These are phyloP conservation scores for Panurus biarmicus DNA, from an alignment of 2,113 vertebrate genomes.

Conservation along the genomic window DNA sequence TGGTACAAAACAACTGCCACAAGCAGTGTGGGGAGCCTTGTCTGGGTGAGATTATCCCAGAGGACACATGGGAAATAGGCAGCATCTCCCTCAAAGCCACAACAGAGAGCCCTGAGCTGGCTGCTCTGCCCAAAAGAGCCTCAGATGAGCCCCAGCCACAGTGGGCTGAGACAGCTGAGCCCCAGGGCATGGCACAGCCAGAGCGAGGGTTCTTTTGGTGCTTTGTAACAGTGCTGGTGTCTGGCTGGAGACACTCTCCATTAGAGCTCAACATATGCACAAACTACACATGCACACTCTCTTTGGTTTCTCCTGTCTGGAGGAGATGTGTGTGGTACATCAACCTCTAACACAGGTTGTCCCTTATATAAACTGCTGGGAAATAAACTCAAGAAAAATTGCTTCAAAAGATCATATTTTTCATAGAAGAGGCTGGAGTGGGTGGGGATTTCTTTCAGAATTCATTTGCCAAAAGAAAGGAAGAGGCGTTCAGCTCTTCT, in stretches of 20 bases:
- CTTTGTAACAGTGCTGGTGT: neutral
- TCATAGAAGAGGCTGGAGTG: neutral
- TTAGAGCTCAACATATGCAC: rapidly evolving
- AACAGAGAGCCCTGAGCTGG: slow-evolving; percentile 10
- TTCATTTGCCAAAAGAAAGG: neutral
- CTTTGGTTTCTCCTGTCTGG: neutral
- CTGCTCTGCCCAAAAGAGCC: slow-evolving; percentile 8
- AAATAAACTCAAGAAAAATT: neutral
- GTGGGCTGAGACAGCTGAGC: neutral
- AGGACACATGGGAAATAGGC: neutral
- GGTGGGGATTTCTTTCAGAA: neutral
- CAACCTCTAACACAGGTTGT: neutral
- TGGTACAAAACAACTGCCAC: neutral
- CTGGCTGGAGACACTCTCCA: neutral
- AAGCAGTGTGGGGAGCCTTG: neutral
- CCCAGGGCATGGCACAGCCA: neutral
- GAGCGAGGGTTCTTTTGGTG: neutral
- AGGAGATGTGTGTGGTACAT: neutral
- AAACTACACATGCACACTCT: neutral
- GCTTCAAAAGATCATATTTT: neutral
- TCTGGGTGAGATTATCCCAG: slow-evolving; percentile 32
- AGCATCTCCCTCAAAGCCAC: neutral
- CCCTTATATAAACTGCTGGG: neutral
- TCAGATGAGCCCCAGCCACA: neutral
- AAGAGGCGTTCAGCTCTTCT: neutral